Percentiles rank a stretch among this genome's conserved stretches.
These are phyloP conservation scores for Volucella inflata DNA, from an alignment of 2,888 invertebrate genomes.

Conservation along the genomic window DNA sequence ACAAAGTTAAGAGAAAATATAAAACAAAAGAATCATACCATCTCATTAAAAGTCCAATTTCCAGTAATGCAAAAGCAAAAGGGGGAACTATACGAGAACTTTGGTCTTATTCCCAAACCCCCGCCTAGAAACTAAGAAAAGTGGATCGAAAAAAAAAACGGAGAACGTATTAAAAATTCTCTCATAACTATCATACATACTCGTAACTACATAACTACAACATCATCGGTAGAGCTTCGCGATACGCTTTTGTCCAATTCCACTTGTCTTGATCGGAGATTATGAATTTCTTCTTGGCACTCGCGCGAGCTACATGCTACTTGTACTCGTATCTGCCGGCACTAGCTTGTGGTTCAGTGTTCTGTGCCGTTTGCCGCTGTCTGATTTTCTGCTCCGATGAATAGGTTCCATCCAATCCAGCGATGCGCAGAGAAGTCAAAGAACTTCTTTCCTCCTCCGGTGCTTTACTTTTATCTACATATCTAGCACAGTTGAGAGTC, in stretches of 20 bases:
- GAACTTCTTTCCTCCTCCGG: constrained; percentile 67
- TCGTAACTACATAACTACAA: constrained; percentile 9
- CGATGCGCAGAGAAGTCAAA: constrained; percentile 74
- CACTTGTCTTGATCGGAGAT: constrained; percentile 74
- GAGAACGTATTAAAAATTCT: constrained; percentile 63
- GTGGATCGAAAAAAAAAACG: constrained; percentile 16
- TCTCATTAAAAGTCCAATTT: constrained; percentile 75
- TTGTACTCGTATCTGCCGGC: too few relatives aligned
- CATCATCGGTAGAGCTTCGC: constrained; percentile 24
- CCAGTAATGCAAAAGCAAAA: constrained; percentile 52
- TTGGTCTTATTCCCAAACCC: constrained; percentile 50
- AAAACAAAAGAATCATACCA: constrained; percentile 47
- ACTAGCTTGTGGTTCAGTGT: constrained; percentile 23
- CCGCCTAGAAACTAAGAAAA: constrained; percentile 66
- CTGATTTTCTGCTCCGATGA: constrained; percentile 83
- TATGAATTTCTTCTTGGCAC: constrained; percentile 64
- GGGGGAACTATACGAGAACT: constrained; percentile 63
- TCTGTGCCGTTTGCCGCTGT: constrained; percentile 71
- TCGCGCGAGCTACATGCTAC: background rate
- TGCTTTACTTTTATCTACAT: constrained; percentile 55
- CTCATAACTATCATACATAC: constrained; percentile 68
- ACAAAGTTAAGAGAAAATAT: constrained; percentile 4
- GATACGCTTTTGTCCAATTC: constrained; percentile 66
- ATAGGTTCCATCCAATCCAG: constrained; percentile 74
- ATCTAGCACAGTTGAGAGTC: constrained; percentile 10